Percentiles rank a stretch among this genome's conserved stretches.
These are phyloP conservation scores for Myiotriccus ornatus DNA, from an alignment of 2,797 vertebrate genomes.

Conservation along the genomic window DNA sequence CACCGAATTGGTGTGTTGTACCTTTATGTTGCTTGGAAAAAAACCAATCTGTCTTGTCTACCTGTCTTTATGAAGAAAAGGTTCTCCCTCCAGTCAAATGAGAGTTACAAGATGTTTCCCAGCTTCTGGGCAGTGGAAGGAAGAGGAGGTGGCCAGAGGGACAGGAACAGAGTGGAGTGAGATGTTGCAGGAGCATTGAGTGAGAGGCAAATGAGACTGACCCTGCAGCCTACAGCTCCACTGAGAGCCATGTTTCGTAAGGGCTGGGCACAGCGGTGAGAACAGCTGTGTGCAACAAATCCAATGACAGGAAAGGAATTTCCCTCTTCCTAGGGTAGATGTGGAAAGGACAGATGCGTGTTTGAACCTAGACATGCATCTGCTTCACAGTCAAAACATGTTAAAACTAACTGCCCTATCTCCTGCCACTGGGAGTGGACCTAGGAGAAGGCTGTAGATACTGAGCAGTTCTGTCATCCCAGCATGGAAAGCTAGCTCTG, in stretches of 20 bases:
- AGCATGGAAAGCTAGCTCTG: not conserved
- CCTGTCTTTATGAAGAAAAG: not conserved
- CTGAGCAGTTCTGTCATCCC: not conserved
- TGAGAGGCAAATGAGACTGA: not conserved
- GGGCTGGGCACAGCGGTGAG: not conserved
- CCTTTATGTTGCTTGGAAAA: not conserved
- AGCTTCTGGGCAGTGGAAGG: not conserved
- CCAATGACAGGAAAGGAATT: not conserved
- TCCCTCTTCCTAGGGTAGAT: not conserved
- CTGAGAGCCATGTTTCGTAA: fast-evolving
- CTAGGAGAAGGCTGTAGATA: not conserved
- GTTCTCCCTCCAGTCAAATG: not conserved
- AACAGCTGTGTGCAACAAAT: not conserved
- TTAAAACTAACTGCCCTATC: not conserved
- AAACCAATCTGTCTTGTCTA: not conserved
- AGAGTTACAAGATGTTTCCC: not conserved
- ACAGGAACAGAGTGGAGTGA: not conserved
- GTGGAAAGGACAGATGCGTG: not conserved
- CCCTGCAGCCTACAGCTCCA: not conserved
- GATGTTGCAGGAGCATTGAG: not conserved
- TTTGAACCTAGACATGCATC: not conserved
- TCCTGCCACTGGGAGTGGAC: not conserved
- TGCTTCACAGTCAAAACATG: not conserved
- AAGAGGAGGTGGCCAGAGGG: not conserved
- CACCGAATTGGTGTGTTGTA: not conserved